Evolutionary conservation across 2,113 vertebrate species (phyloP).

Genomic region (Turnix velox): DNA sequence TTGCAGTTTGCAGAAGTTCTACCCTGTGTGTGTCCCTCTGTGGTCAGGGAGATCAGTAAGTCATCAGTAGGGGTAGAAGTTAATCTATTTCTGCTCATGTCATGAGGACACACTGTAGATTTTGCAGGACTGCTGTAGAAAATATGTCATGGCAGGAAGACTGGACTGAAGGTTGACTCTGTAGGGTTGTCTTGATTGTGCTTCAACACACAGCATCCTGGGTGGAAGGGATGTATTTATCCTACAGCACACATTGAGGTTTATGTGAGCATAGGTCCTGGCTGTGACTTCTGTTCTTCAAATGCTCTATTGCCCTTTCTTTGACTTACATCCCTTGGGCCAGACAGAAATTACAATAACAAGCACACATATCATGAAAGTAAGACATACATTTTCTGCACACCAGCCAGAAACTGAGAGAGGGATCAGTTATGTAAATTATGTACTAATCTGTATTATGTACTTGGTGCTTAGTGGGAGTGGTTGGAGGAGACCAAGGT

Average conservation of each 20-base stretch:
- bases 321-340: neutral
- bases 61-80: neutral
- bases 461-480: fast-evolving
- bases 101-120: neutral
- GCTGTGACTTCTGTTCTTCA: neutral
- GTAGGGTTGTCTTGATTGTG: neutral
- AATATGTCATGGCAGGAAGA: fast-evolving
- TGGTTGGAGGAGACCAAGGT: neutral
- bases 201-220: neutral
- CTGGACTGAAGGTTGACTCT: neutral
- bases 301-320: neutral
- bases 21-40: neutral
- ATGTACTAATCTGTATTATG: neutral
- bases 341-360: neutral
- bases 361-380: neutral
- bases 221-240: neutral
- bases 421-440: neutral
- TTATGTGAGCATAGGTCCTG: neutral
- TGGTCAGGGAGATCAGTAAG: neutral
- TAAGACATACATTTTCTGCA: neutral
- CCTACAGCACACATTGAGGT: fast-evolving
- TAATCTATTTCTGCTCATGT: neutral
- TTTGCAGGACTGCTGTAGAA: neutral
- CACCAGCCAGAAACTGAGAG: neutral
- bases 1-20: neutral